A percentile compares a stretch with the other conserved stretches of the same genome.
phyloP scores from a whole-genome alignment of 2,797 vertebrate genomes.

The Columba guinea region DNA sequence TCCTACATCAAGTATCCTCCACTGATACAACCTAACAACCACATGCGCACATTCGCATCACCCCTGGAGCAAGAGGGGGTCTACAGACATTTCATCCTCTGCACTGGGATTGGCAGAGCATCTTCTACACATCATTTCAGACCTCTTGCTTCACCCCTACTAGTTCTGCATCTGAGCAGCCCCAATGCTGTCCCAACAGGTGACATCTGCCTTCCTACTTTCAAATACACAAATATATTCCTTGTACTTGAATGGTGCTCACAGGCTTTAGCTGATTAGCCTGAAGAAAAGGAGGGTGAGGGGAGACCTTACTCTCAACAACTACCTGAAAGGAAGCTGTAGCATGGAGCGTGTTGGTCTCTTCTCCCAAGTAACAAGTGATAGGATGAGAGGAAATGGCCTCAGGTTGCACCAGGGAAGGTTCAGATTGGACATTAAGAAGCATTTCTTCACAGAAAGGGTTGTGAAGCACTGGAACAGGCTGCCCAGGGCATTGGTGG shows the following conservation, averaged over 20 bases:
- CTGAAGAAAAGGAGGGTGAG: too few relatives aligned
- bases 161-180: not conserved
- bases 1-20: not conserved
- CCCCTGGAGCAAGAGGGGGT: not conserved
- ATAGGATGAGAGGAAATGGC: too few relatives aligned
- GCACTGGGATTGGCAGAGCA: not conserved
- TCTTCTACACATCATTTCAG: not conserved
- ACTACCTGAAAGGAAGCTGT: too few relatives aligned
- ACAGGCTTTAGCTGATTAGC: not conserved
- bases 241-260: not conserved
- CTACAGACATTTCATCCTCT: not conserved
- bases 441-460: too few relatives aligned
- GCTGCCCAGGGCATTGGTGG: too few relatives aligned
- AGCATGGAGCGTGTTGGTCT: too few relatives aligned
- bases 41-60: fast-evolving
- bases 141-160: not conserved
- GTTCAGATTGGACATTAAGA: too few relatives aligned
- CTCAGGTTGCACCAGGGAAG: too few relatives aligned
- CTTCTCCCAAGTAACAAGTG: too few relatives aligned
- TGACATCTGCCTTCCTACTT: not conserved
- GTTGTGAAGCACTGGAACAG: too few relatives aligned
- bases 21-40: not conserved
- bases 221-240: not conserved
- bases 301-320: too few relatives aligned
- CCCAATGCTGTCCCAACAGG: not conserved